Base-by-base conservation (phyloP, 2,113 vertebrate genomes). In the Argyrosomus japonicus region DNA sequence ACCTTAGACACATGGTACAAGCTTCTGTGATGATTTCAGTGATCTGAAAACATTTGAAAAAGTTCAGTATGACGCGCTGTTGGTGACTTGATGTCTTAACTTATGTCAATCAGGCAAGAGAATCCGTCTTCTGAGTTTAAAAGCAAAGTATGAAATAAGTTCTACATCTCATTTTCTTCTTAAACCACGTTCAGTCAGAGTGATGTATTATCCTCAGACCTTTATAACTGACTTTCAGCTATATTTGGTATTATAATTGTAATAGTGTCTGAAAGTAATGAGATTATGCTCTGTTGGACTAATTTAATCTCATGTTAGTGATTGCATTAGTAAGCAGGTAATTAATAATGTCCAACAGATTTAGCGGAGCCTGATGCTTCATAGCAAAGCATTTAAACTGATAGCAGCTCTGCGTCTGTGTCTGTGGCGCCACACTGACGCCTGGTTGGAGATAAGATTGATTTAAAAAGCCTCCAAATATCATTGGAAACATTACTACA, bases 391-490 rank as follows among this genome's bases (percentile, higher is more conserved):
- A 65, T 81, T 84, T 78, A 76, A 79, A 69, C 68, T 19, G 48
- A 75, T 51, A 7, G 69, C 56, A 69, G 68, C 73, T 45, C 11
- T 5, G 29, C 50, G 84, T 78, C 87, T 75, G 88, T 2, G 67
- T 79, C 73, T 32, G 53, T 65, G 87, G 87, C 86, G 86, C 87
- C 89, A 53, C 1, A 36, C 58, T 68, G 91, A 81, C 65, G 79
- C 74, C 86, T 21, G 87, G 23, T 72, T 64, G 25, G 75, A 90
- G 88, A 81, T 69, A 89, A 92, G 89, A 92, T 90, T 87, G 84
- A 93, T 93, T 88, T 61, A 89, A 89, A 86, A 47, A 86, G 85
- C 85, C 67, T 64, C 75, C 67, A 88, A 87, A 88, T 83, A 58
- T 84, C 57, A 78, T 62, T 71, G 82, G 86, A 88, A 88, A 86